Evolutionary conservation across 2,113 vertebrate species (phyloP).

Genomic region (Plecturocebus donacophilus): DNA sequence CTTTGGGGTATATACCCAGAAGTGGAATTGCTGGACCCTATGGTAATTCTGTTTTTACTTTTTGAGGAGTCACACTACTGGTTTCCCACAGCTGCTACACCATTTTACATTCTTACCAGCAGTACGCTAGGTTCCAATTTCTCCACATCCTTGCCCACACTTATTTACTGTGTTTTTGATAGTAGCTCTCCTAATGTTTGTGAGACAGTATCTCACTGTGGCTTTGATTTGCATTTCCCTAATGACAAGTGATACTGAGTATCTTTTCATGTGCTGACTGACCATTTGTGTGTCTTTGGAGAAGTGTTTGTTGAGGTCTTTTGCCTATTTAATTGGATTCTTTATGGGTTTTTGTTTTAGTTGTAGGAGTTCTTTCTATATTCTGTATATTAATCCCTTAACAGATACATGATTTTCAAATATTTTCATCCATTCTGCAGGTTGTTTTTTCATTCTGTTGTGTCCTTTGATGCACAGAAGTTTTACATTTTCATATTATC

Average conservation of each 20-base stretch:
- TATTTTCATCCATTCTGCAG: background rate
- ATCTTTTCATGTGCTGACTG: background rate
- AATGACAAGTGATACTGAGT: background rate
- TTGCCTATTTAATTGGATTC: background rate
- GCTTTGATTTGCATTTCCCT: slow-evolving; percentile 15
- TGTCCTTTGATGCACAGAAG: background rate
- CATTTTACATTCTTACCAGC: background rate
- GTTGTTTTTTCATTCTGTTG: background rate
- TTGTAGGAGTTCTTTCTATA: background rate
- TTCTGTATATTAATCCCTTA: background rate
- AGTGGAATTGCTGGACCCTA: background rate
- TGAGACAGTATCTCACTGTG: background rate
- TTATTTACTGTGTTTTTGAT: background rate
- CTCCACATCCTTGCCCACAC: background rate
- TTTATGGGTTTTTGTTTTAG: background rate
- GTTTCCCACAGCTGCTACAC: background rate
- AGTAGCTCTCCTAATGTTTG: background rate
- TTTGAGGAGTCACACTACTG: background rate
- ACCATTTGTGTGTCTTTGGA: background rate
- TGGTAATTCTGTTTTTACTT: background rate
- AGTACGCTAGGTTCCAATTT: background rate
- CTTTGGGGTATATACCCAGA: background rate
- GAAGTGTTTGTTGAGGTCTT: background rate
- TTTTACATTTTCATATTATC: background rate
- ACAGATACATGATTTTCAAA: background rate